phyloP scores from a whole-genome alignment of 2,888 invertebrate genomes.

The Hyposoter dolosus region DNA sequence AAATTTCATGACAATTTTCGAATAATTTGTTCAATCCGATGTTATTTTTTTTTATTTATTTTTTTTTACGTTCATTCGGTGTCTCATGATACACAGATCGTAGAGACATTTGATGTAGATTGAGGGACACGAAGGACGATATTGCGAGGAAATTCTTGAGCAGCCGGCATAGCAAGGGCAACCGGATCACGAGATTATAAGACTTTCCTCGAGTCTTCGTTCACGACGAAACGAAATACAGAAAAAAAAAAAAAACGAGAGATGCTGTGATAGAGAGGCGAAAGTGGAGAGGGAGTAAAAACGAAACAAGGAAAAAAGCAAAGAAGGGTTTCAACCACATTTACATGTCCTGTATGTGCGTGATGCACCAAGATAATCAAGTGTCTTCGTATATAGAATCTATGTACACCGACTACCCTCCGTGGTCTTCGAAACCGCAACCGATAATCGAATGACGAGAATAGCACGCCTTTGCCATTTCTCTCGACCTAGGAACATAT shows the following conservation, averaged over 20 bases:
- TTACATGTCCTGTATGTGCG: constrained; percentile 45
- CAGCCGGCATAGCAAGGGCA: constrained; percentile 63
- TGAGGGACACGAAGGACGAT: constrained; percentile 57
- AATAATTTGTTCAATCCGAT: no score
- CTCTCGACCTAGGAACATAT: constrained; percentile 44
- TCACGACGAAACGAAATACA: constrained; percentile 43
- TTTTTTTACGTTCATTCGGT: background rate
- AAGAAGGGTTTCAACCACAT: constrained; percentile 30
- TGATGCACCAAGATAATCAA: constrained; percentile 1
- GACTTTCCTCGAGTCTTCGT: constrained; percentile 44
- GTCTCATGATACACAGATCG: background rate
- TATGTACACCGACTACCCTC: constrained; percentile 45
- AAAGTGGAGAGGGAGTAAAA: background rate
- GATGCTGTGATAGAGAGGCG: constrained; percentile 1
- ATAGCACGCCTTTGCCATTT: constrained; percentile 51
- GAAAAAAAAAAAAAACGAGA: constrained; percentile 29
- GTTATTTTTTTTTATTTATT: background rate
- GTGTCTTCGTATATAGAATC: constrained; percentile 28
- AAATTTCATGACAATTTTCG: background rate
- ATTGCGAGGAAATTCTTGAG: constrained; percentile 47
- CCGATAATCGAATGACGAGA: constrained; percentile 66
- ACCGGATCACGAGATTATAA: constrained; percentile 66
- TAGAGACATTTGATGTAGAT: constrained; percentile 33
- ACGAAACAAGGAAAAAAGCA: background rate
- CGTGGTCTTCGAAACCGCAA: constrained; percentile 57